These are phyloP conservation scores for Actenoides hombroni DNA, from an alignment of 2,113 vertebrate species.

Conservation along the genomic window DNA sequence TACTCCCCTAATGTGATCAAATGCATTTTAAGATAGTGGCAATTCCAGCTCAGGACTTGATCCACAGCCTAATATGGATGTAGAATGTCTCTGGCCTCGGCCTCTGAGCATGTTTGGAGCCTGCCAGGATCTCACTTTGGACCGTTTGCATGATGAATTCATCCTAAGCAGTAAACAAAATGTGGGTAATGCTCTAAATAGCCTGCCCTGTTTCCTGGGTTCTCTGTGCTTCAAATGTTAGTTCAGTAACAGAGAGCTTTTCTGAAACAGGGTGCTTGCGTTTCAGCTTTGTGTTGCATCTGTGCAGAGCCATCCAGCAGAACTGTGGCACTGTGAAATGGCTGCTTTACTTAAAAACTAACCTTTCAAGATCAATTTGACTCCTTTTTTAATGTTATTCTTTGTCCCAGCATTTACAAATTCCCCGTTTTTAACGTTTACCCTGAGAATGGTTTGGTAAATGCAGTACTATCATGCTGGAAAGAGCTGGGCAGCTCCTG, in stretches of 20 bases:
- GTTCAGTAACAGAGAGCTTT: background rate
- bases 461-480: background rate
- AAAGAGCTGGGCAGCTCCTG: background rate
- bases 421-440: background rate
- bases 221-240: slow-evolving; percentile 2
- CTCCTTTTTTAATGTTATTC: background rate
- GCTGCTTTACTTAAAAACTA: background rate
- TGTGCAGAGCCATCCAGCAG: background rate
- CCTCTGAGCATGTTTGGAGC: background rate
- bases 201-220: slow-evolving; percentile 30
- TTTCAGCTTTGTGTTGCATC: background rate
- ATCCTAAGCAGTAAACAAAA: slow-evolving; percentile 72
- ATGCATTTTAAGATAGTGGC: background rate
- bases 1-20: background rate
- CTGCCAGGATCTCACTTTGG: slow-evolving; percentile 71
- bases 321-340: background rate
- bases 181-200: slow-evolving; percentile 63
- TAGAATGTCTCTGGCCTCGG: slow-evolving; percentile 72
- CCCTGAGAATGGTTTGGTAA: background rate
- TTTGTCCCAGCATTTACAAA: background rate
- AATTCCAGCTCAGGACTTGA: slow-evolving; percentile 47
- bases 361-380: background rate
- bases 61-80: slow-evolving; percentile 78
- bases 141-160: slow-evolving; percentile 59
- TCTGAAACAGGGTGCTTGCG: background rate